Base-by-base conservation (phyloP, 2,888 invertebrate species). In the Rapana venosa region DNA sequence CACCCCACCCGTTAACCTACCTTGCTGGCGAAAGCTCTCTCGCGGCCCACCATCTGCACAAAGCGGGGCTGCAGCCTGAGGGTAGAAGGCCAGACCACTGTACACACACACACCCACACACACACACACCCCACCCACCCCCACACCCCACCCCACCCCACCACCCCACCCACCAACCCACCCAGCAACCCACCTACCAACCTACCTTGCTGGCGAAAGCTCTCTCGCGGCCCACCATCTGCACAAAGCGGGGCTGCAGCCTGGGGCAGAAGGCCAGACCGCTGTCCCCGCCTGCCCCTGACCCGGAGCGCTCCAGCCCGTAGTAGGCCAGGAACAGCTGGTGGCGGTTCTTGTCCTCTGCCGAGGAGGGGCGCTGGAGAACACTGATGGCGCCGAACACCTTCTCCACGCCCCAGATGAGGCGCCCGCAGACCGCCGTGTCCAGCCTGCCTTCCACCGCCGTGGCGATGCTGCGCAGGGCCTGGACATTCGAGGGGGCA, bases 261-360 rank as follows among this genome's bases (percentile, higher is more conserved):
- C n/a, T 91, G 35, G 93, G 93, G 86, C 92, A 91, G 30, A 91
- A 84, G 22, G 90, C 91, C 36, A 93, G 58, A 22, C 89, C 66
- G 36, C 58, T 88, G 15, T 88, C 85, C 15, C 17, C 87, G n/a
- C n/a, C n/a, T n/a, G n/a, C n/a, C n/a, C n/a, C n/a, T n/a, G n/a
- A n/a, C n/a, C n/a, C 89, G 58, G 90, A 91, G 22, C 90, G 87
- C n/a, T 87, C 89, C 1, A 94, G 88, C 5, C 94, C 94, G 91
- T 93, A 94, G 85, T 93, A 93, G 61, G 89, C 90, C 56, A 92
- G 87, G 70, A 91, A 93, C 70, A 92, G 70, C 86, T 90, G 90
- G 17, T 87, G 74, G 26, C 91, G 88, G 5, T 88, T 90, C 79
- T 92, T 90, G 58, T 92, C 92, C 13, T 91, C 74, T 17, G 89